Evolutionary conservation across 30 jellyfish, hydroid and myxozoan genomes (phyloP), one percentile per base, ranked within the genome.

Genomic region (Aurelia sp.): DNA sequence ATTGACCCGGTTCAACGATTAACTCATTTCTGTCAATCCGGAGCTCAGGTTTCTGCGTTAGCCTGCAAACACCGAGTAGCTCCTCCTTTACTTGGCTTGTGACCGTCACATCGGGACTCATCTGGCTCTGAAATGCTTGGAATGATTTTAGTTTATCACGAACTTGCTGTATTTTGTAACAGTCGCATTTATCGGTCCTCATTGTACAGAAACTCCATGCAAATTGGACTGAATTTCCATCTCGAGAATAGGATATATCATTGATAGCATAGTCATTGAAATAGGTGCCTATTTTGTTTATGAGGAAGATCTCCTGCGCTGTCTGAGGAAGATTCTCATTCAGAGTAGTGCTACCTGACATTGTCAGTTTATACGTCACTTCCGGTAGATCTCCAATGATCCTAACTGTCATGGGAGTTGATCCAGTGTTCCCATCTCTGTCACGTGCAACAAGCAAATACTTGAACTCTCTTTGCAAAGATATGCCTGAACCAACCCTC

Each of bases 381-480:
- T 18, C 60, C 33, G 97, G 94, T 10, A 63, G 35, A n/a, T 90
- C 81, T 31, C 96, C 96, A 7, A 27, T 30, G 17, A 94, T 35
- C 60, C 52, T 80, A 2, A 95, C 74, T 1, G 74, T 63, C 60
- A 95, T 61, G 33, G 72, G 88, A 21, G 91, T 76, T 30, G 81
- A 30, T 13, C 85, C 85, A 7, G 86, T 78, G 66, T 75, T 80
- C 20, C 97, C 96, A 8, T 80, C 63, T n/a, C 48, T 62, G 77
- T 95, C 96, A 4, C 82, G 86, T 18, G 99, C 99, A 41, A 68
- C 68, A 11, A 95, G 63, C 22, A 67, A 60, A 69, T 95, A 95
- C 55, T 21, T 74, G 68, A 59, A 70, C 2, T 17, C 31, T 15
- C 83, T 65, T 57, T 65, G 67, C 9, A 52, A 53, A n/a, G 53